phyloP scores from a whole-genome alignment of 1,140 invertebrate genomes.

The Temnothorax nylanderi region DNA sequence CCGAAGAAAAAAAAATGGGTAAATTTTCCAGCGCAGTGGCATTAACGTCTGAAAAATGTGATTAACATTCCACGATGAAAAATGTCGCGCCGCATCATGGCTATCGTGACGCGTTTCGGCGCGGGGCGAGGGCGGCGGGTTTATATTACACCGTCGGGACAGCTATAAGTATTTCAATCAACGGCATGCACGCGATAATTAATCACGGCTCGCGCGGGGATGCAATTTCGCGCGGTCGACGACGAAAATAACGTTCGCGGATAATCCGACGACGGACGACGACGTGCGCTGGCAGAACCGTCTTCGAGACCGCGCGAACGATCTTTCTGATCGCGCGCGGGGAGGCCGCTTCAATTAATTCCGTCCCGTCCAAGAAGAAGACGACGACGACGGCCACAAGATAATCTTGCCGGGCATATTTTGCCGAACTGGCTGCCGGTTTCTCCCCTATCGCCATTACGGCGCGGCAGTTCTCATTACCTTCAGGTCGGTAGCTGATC shows the following conservation, averaged over 20 bases:
- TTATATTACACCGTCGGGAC: slow-evolving; percentile 59
- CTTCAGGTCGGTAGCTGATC: slow-evolving; percentile 50
- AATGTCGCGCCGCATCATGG: slow-evolving; percentile 16
- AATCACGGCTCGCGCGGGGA: slow-evolving; percentile 51
- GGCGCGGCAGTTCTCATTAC: slow-evolving; percentile 30
- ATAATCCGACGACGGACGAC: slow-evolving; percentile 41
- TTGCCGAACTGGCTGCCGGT: slow-evolving; percentile 11
- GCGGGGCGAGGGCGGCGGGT: neutral
- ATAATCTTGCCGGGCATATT: slow-evolving; percentile 13
- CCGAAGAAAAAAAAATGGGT: neutral
- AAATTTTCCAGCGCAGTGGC: neutral
- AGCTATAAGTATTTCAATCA: slow-evolving; percentile 61
- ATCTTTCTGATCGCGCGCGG: slow-evolving; percentile 32
- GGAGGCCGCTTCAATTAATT: slow-evolving; percentile 61
- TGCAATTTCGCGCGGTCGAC: slow-evolving; percentile 49
- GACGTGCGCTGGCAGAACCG: neutral
- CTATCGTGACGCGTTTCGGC: slow-evolving; percentile 32
- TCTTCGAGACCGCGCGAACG: neutral
- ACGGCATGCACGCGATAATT: slow-evolving; percentile 60
- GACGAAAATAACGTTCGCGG: slow-evolving; percentile 50
- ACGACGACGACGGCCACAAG: neutral
- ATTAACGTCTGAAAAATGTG: slow-evolving; percentile 28
- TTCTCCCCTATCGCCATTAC: slow-evolving; percentile 35
- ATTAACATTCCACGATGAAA: slow-evolving; percentile 54
- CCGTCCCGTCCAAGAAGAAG: neutral